These are phyloP conservation scores for Montifringilla adamsi DNA, from an alignment of 2,113 vertebrate genomes.

Conservation along the genomic window DNA sequence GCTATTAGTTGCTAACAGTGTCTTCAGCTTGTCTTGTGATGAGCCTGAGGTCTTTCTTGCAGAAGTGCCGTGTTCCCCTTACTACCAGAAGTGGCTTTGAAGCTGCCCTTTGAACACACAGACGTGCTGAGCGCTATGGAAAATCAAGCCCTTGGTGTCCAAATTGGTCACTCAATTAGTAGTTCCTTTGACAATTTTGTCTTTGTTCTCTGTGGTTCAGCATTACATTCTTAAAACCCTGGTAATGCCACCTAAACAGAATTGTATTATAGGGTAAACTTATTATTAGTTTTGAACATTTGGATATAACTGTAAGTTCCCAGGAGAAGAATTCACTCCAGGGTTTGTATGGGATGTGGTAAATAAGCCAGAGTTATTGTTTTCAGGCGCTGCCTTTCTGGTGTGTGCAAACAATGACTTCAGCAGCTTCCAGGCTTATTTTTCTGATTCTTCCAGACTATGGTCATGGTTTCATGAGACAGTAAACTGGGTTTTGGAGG, in stretches of 20 bases:
- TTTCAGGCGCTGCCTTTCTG: constrained; percentile 63
- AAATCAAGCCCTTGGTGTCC: constrained; percentile 38
- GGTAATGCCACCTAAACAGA: constrained; percentile 64
- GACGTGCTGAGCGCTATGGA: constrained; percentile 31
- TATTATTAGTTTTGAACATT: constrained; percentile 68
- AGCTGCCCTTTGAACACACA: neutral
- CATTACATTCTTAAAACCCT: constrained; percentile 40
- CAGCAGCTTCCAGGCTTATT: constrained; percentile 68
- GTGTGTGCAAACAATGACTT: constrained; percentile 71
- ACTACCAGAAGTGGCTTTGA: constrained; percentile 16
- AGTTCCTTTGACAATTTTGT: constrained; percentile 47
- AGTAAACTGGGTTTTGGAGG: constrained; percentile 40
- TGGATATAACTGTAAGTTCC: constrained; percentile 65
- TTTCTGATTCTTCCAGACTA: constrained; percentile 64
- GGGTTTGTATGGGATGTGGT: constrained; percentile 69
- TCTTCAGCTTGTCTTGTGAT: neutral
- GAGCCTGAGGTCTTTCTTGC: neutral
- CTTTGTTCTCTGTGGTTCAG: constrained; percentile 50
- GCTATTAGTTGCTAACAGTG: neutral
- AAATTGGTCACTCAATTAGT: constrained; percentile 56
- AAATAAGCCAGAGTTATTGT: constrained; percentile 64
- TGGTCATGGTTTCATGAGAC: constrained; percentile 58
- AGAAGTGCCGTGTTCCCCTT: neutral
- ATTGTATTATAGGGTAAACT: constrained; percentile 58
- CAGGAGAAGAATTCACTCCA: constrained; percentile 69